Base-by-base conservation (phyloP, 2,888 invertebrate genomes). In the Ypsolopha scabrella region DNA sequence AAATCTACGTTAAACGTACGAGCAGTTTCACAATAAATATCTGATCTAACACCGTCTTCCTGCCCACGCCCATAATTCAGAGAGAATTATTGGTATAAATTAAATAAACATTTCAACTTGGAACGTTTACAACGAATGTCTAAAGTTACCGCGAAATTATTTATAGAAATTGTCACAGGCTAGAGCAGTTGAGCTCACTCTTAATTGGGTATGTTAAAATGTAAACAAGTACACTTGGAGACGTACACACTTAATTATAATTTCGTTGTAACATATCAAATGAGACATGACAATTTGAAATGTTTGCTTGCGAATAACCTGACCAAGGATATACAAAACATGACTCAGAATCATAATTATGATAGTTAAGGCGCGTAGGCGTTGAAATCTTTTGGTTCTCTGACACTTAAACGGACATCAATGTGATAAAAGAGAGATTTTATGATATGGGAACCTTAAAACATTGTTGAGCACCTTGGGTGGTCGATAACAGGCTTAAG, bases 381-480 rank as follows among this genome's bases (percentile, higher is more conserved):
- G 80, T 81, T 70, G 9, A 72, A 74, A 74, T 74, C 74, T 77
- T 24, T 72, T 75, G 67, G 72, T 76, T 69, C 67, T 67, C 65
- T 69, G 70, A 68, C 64, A 65, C 61, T 57, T 68, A 67, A 70
- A 75, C 66, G 68, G 65, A 66, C 68, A 65, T 63, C 64, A 64
- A 64, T 61, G 68, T 69, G 77, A 82, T 82, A 83, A 82, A 80
- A 80, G 70, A 62, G 60, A 79, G 85, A 83, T 85, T 83, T 85
- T 85, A 82, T 69, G 80, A 83, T 85, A 81, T 68, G 64, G 63
- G 63, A 68, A 72, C 76, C 72, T 73, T 66, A 67, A 74, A 72
- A 78, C 49, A 46, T 9, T 13, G 43, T 43, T 82, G 80, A 81
- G 75, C 83, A 65, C 72, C 82, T 76, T 85, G 83, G 85, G 83